A percentile compares a stretch with the other conserved stretches of the same genome.
Conservation (phyloP, 2,797 vertebrate species). For the Pteropus rufus region DNA sequence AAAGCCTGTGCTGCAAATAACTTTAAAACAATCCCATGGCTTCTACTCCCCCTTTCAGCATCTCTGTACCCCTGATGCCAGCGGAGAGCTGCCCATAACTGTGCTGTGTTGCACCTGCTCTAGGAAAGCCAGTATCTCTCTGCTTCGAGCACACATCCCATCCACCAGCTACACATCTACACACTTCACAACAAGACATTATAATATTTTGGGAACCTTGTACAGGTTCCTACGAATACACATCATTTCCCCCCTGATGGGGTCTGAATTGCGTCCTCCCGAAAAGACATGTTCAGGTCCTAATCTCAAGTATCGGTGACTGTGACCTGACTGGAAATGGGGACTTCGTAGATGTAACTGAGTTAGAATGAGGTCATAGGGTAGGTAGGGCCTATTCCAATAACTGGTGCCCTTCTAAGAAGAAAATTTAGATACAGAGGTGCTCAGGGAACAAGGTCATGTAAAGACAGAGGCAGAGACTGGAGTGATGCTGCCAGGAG, state of each 20-base stretch:
- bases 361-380: neutral
- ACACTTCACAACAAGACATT: accelerated
- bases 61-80: accelerated
- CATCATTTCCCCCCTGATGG: accelerated
- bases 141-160: no score
- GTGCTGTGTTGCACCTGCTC: accelerated
- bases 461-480: neutral
- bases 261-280: neutral
- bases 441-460: neutral
- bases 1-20: neutral
- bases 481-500: neutral
- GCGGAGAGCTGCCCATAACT: neutral
- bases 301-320: neutral
- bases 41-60: accelerated
- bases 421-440: neutral
- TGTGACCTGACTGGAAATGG: neutral
- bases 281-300: neutral
- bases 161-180: neutral
- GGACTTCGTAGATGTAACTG: neutral
- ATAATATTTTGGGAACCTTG: neutral
- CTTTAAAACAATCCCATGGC: neutral
- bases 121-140: neutral
- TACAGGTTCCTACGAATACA: neutral
- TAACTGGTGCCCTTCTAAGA: neutral
- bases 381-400: neutral